Evolutionary conservation across 2,797 vertebrate species (phyloP).

Genomic region (Phalloptychus januarius): DNA sequence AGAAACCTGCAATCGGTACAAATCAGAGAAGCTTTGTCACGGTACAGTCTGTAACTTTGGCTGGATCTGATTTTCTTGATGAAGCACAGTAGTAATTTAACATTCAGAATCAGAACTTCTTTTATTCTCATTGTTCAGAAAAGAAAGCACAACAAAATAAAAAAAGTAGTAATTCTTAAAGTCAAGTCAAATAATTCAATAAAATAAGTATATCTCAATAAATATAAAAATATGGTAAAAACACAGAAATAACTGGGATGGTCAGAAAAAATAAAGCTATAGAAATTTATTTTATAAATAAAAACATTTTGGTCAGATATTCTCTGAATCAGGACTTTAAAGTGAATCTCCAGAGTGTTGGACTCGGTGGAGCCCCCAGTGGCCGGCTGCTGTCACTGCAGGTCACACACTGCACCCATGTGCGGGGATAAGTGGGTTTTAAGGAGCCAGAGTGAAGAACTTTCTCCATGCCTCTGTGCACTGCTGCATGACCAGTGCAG

Average conservation of each 20-base stretch:
- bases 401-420: slow-evolving; percentile 68
- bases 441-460: not conserved
- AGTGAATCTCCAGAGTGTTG: not conserved
- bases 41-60: not conserved
- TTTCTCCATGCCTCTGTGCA: not conserved
- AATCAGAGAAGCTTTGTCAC: not conserved
- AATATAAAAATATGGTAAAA: no score
- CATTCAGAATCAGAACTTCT: not conserved
- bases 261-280: no score
- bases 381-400: slow-evolving; percentile 21
- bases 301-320: no score
- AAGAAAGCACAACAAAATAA: no score
- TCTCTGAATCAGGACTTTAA: no score
- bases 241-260: no score
- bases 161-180: no score
- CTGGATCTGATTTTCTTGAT: not conserved
- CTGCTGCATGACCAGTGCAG: slow-evolving; percentile 1
- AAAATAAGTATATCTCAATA: no score
- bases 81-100: not conserved
- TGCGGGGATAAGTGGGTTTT: slow-evolving; percentile 31
- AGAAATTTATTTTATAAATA: no score
- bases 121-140: no score
- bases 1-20: no score
- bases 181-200: no score
- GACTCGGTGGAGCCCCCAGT: slow-evolving; percentile 41